A percentile compares a stretch with the other conserved stretches of the same genome.
Conservation (phyloP, 2,888 invertebrate genomes). For the Elmis aenea region DNA sequence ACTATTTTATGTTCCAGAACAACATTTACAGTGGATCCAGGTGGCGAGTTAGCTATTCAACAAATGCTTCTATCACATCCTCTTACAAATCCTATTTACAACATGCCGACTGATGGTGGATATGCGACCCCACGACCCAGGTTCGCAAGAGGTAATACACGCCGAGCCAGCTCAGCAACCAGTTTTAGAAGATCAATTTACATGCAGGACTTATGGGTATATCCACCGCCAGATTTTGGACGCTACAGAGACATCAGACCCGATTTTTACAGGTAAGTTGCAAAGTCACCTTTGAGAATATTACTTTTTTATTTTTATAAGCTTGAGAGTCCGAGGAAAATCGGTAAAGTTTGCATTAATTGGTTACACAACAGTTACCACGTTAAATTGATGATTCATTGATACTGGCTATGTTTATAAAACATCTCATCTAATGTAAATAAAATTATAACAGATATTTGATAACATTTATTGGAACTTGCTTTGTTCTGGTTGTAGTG, state of each 20-base stretch:
- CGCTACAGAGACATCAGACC: slow-evolving; percentile 70
- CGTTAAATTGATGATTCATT: too few relatives aligned
- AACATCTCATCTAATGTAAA: too few relatives aligned
- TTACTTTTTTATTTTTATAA: too few relatives aligned
- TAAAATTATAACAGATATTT: too few relatives aligned
- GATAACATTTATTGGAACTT: too few relatives aligned
- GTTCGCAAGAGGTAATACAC: slow-evolving; percentile 22
- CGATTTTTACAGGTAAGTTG: slow-evolving; percentile 68
- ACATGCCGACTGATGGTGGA: slow-evolving; percentile 16
- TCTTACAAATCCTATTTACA: slow-evolving; percentile 35
- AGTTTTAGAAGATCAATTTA: slow-evolving; percentile 69
- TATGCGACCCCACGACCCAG: slow-evolving; percentile 16
- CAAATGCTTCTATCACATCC: slow-evolving; percentile 52
- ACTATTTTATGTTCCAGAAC: too few relatives aligned
- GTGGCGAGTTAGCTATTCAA: slow-evolving; percentile 57
- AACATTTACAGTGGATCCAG: slow-evolving; percentile 61
- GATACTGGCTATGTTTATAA: too few relatives aligned
- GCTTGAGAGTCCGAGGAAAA: too few relatives aligned
- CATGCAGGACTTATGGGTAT: slow-evolving; percentile 69
- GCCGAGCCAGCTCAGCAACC: slow-evolving; percentile 35
- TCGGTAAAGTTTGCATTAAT: too few relatives aligned
- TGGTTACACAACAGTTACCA: too few relatives aligned
- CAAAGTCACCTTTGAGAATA: slow-evolving; percentile 5
- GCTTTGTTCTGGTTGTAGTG: too few relatives aligned
- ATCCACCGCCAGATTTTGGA: slow-evolving; percentile 64